Percentiles rank a stretch among this genome's conserved stretches.
Conservation (phyloP, 2,888 invertebrate genomes). For the Macaria liturata region DNA sequence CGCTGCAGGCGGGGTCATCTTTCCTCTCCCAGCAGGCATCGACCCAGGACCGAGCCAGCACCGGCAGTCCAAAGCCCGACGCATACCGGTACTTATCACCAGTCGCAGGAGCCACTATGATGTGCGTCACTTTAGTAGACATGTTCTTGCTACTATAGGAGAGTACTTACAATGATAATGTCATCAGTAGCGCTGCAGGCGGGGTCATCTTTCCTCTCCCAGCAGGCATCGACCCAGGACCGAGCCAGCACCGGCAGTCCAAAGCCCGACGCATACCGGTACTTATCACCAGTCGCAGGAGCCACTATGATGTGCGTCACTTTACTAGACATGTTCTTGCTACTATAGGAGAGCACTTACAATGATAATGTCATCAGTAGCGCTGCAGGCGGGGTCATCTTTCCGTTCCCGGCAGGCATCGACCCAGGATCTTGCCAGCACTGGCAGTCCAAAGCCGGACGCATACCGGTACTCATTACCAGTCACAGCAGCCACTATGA, state of each 20-base stretch:
- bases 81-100: slow-evolving; percentile 98
- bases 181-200: slow-evolving; percentile 88
- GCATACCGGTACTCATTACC: slow-evolving; percentile 98
- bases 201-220: slow-evolving; percentile 90
- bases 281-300: slow-evolving; percentile 95
- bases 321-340: slow-evolving; percentile 93
- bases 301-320: slow-evolving; percentile 97
- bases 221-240: slow-evolving; percentile 94
- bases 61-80: slow-evolving; percentile 93
- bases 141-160: slow-evolving; percentile 97
- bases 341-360: too few species aligned
- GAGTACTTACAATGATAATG: slow-evolving; percentile 86
- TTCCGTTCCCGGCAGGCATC: slow-evolving; percentile 93
- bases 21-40: slow-evolving; percentile 93
- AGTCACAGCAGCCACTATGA: slow-evolving; percentile 94
- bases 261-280: slow-evolving; percentile 95
- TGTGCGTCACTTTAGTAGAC: slow-evolving; percentile 94
- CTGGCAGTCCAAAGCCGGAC: slow-evolving; percentile 93
- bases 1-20: slow-evolving; percentile 86
- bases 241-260: slow-evolving; percentile 94
- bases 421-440: slow-evolving; percentile 95
- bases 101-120: slow-evolving; percentile 94
- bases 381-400: slow-evolving; percentile 86
- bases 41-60: slow-evolving; percentile 95
- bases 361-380: slow-evolving; percentile 87